Evolutionary conservation across 2,888 invertebrate species (phyloP).

Genomic region (Clunio marinus): DNA sequence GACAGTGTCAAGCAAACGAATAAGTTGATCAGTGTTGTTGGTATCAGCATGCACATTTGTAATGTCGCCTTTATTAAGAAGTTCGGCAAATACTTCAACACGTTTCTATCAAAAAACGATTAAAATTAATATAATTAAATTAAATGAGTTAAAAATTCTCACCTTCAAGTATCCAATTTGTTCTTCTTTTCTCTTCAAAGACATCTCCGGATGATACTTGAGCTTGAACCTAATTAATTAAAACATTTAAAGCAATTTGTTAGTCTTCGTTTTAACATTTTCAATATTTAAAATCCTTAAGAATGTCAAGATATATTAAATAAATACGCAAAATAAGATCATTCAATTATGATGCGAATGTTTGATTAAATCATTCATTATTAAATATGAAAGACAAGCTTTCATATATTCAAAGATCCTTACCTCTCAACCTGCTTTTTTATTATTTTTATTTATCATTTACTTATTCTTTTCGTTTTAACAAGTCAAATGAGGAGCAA

Average conservation of each 20-base stretch:
- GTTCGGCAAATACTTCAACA: conserved; percentile 80
- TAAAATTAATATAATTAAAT: no score
- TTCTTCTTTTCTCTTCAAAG: conserved; percentile 82
- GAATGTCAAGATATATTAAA: not conserved
- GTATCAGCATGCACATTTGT: conserved; percentile 79
- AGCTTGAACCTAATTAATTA: conserved; percentile 91
- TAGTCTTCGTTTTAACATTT: not conserved
- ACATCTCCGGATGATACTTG: conserved; percentile 98
- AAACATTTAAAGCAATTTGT: conserved; percentile 42
- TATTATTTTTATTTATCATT: not conserved
- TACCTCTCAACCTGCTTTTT: no score
- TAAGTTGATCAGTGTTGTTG: conserved; percentile 73
- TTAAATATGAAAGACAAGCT: no score
- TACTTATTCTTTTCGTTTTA: not conserved
- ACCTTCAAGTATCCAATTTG: conserved; percentile 77
- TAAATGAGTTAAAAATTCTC: conserved; percentile 43
- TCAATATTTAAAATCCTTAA: no score
- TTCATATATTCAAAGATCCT: no score
- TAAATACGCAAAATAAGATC: no score
- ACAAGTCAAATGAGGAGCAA: not conserved
- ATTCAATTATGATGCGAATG: no score
- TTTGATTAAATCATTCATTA: no score
- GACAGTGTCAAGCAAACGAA: conserved; percentile 88
- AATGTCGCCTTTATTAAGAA: conserved; percentile 69
- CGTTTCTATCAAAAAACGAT: conserved; percentile 66